Conservation (phyloP, 2,888 invertebrate species). For the Oxyscelio sp. region DNA sequence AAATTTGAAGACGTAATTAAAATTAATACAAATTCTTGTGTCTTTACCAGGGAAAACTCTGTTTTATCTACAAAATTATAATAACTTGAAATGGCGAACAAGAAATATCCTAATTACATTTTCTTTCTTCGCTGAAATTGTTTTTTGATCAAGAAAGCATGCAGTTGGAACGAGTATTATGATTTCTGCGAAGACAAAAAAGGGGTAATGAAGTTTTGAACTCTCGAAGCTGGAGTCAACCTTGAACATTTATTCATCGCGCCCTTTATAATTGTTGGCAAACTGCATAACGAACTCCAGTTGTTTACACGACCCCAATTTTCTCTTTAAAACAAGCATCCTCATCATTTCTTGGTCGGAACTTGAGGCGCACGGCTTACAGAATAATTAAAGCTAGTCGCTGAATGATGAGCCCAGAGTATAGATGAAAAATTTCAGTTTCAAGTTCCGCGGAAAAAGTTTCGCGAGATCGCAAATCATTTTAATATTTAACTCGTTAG, state of each 20-base stretch:
- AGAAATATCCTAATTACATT: too few species aligned
- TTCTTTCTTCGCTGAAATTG: too few species aligned
- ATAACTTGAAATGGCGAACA: too few species aligned
- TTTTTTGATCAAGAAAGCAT: too few species aligned
- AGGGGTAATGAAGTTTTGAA: neutral
- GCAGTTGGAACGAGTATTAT: too few species aligned
- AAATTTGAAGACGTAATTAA: too few species aligned
- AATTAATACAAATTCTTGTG: too few species aligned
- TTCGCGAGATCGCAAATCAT: conserved; percentile 26
- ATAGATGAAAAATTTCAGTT: conserved; percentile 44
- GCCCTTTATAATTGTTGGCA: conserved; percentile 37
- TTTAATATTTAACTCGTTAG: conserved; percentile 45
- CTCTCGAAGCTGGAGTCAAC: neutral
- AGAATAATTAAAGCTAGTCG: conserved; percentile 58
- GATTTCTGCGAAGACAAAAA: too few species aligned
- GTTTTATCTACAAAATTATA: too few species aligned
- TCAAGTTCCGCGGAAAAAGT: conserved; percentile 34
- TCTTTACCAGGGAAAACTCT: too few species aligned
- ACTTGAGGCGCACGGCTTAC: conserved; percentile 49
- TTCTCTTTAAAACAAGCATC: conserved; percentile 60
- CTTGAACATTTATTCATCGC: conserved; percentile 37
- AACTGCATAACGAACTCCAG: conserved; percentile 50
- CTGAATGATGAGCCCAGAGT: conserved; percentile 38
- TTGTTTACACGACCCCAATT: conserved; percentile 54
- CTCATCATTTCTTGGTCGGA: conserved; percentile 56